Conservation (phyloP, 2,888 invertebrate species). For the Tachina lurida region DNA sequence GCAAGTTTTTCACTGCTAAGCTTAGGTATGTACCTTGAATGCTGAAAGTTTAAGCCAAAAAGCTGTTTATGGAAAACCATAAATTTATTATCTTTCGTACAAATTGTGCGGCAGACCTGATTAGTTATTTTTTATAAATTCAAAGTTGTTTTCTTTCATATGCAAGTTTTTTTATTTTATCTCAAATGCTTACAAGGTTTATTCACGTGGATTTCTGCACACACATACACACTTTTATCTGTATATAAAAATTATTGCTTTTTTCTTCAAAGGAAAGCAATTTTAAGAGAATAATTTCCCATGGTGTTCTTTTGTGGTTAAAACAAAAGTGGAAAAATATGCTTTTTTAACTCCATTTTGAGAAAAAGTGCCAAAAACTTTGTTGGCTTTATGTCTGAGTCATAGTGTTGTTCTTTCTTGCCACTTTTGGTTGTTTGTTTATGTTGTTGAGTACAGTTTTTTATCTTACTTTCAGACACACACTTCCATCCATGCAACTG, state of each 20-base stretch:
- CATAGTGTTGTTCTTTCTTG: slow-evolving; percentile 28
- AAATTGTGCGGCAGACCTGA: too few species aligned
- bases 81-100: too few species aligned
- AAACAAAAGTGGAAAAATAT: slow-evolving; percentile 12
- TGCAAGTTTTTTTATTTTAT: too few species aligned
- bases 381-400: slow-evolving; percentile 40
- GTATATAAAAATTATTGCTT: neutral
- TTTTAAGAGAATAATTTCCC: slow-evolving; percentile 50
- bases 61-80: too few species aligned
- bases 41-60: too few species aligned
- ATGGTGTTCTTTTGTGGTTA: slow-evolving; percentile 54
- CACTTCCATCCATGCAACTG: neutral
- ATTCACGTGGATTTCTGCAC: neutral
- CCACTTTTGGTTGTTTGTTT: slow-evolving; percentile 52
- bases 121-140: too few species aligned
- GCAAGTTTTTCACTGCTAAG: too few species aligned
- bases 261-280: slow-evolving; percentile 1
- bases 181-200: too few species aligned
- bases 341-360: neutral
- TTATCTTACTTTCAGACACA: neutral
- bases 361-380: slow-evolving; percentile 62
- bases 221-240: neutral
- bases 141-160: too few species aligned
- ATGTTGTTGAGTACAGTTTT: slow-evolving; percentile 30
- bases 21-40: too few species aligned